Conservation (phyloP, 1,140 invertebrate species). For the Bombus haemorrhoidalis region DNA sequence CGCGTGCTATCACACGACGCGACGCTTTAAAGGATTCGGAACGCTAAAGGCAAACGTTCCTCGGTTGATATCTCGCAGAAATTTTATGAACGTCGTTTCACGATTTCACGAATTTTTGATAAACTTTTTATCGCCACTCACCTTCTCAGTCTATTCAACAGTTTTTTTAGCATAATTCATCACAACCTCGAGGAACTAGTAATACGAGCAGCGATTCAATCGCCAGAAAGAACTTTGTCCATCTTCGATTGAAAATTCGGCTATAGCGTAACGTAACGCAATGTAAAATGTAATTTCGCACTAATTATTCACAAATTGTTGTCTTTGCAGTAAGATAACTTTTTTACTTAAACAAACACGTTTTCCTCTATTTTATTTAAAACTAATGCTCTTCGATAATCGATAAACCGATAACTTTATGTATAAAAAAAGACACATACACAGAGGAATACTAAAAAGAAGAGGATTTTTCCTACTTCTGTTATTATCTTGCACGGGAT, state of each 20-base stretch:
- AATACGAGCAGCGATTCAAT: neutral
- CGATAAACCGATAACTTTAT: neutral
- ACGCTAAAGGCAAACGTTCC: neutral
- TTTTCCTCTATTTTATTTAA: neutral
- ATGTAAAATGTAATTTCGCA: no score
- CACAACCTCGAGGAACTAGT: neutral
- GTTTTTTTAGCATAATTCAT: constrained; percentile 23
- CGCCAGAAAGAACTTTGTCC: neutral
- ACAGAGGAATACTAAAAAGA: neutral
- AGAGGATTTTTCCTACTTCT: neutral
- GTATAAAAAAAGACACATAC: neutral
- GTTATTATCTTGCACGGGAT: neutral
- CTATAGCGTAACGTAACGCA: no score
- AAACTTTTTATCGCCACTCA: neutral
- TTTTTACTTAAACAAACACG: neutral
- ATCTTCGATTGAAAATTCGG: neutral
- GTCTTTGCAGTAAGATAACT: no score
- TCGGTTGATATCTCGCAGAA: neutral
- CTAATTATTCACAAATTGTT: no score
- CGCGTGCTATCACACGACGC: neutral
- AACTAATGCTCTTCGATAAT: neutral
- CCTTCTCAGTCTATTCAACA: constrained; percentile 22
- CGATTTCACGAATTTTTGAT: neutral
- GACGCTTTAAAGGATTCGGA: neutral
- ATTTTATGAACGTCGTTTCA: neutral